Conservation (phyloP, 64 coral and sea anemone species). For the Acropora yongei region DNA sequence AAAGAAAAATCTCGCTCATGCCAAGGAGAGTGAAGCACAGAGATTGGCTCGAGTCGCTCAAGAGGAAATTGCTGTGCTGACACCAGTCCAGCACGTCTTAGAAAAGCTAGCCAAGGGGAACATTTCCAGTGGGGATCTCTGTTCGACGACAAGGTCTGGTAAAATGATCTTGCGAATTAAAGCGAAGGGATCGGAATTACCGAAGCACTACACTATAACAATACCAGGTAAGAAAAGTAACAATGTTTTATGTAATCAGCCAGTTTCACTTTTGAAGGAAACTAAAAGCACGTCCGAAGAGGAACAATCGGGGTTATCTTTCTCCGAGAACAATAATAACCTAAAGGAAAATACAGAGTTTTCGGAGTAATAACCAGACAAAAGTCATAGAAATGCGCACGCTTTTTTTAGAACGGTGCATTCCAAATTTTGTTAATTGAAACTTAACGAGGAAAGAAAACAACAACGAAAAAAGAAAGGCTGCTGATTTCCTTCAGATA, state of each 20-base stretch:
- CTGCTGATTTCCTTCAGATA: too few species aligned
- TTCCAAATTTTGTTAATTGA: too few species aligned
- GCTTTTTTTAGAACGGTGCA: too few species aligned
- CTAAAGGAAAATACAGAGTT: too few species aligned
- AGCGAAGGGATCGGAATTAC: neutral
- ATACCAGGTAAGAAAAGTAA: constrained; percentile 1
- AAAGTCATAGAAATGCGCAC: too few species aligned
- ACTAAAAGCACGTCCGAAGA: too few species aligned
- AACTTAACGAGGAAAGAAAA: too few species aligned
- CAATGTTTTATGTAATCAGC: neutral
- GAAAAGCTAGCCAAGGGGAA: neutral
- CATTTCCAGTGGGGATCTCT: neutral
- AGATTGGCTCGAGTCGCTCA: neutral
- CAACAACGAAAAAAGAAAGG: too few species aligned
- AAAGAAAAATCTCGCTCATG: neutral
- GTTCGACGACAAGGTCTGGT: neutral
- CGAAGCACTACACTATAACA: neutral
- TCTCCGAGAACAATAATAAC: too few species aligned
- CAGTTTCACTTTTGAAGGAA: neutral
- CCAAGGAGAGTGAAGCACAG: neutral
- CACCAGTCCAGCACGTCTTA: neutral
- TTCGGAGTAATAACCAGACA: too few species aligned
- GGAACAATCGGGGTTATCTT: too few species aligned
- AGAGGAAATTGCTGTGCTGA: neutral
- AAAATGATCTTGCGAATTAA: neutral